Conservation (phyloP, 2,797 vertebrate species). For the Galagoides demidoff region DNA sequence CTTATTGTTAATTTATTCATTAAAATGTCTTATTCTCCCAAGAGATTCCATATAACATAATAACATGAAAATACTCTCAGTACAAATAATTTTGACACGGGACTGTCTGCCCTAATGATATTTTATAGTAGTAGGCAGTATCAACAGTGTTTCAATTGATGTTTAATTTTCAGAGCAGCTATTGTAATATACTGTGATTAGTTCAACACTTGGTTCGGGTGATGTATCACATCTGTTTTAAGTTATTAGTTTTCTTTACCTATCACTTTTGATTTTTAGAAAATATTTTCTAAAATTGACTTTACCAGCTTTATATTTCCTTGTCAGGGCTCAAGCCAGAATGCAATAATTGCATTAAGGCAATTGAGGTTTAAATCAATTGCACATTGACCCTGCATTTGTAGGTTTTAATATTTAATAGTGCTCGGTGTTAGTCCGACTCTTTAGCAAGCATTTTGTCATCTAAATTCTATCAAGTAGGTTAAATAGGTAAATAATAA, state of each 20-base stretch:
- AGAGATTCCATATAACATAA: not conserved
- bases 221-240: not conserved
- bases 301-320: not conserved
- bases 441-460: not conserved
- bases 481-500: not conserved
- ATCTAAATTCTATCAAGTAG: not conserved
- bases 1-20: not conserved
- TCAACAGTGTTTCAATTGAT: not conserved
- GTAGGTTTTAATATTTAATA: not conserved
- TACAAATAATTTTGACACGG: not conserved
- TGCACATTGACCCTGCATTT: not conserved
- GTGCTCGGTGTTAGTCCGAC: not conserved
- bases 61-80: not conserved
- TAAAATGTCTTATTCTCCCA: not conserved
- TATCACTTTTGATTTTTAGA: not conserved
- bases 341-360: not conserved
- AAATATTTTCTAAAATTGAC: not conserved
- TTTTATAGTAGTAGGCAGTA: not conserved
- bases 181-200: not conserved
- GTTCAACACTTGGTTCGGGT: not conserved
- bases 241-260: not conserved
- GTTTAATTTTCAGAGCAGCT: not conserved
- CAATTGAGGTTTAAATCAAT: not conserved
- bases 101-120: not conserved
- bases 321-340: not conserved